Percentiles rank a stretch among this genome's conserved stretches.
Conservation (phyloP, 2,797 vertebrate genomes). For the Paedocypris micromegethes region DNA sequence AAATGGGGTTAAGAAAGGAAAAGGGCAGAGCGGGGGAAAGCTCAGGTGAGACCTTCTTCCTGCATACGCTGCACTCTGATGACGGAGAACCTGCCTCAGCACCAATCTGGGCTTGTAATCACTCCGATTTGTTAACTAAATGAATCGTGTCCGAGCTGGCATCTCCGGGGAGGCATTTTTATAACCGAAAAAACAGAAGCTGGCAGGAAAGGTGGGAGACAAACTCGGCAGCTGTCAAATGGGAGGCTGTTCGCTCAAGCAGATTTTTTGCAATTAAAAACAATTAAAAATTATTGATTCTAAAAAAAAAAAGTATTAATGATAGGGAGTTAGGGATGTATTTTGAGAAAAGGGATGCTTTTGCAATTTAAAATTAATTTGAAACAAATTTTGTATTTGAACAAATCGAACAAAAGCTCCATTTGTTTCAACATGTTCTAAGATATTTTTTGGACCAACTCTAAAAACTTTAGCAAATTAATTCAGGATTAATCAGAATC, state of each 20-base stretch:
- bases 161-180: conserved; percentile 50
- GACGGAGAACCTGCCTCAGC: conserved; percentile 59
- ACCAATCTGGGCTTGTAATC: conserved; percentile 60
- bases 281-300: conserved; percentile 35
- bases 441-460: too few relatives aligned
- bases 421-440: too few relatives aligned
- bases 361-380: too few relatives aligned
- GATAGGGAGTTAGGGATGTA: too few relatives aligned
- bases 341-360: too few relatives aligned
- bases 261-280: conserved; percentile 29
- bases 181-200: conserved; percentile 44
- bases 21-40: conserved; percentile 25
- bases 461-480: too few relatives aligned
- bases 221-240: conserved; percentile 38
- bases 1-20: neutral
- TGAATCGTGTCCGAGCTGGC: conserved; percentile 52
- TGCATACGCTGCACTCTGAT: conserved; percentile 46
- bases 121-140: conserved; percentile 65
- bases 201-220: conserved; percentile 29
- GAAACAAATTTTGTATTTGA: too few relatives aligned
- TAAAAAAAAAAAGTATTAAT: too few relatives aligned
- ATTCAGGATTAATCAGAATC: too few relatives aligned
- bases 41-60: conserved; percentile 48
- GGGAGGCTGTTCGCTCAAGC: conserved; percentile 28
- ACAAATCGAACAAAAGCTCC: too few relatives aligned